Conservation (phyloP, 2,113 vertebrate genomes). For the Nyctibius bracteatus region DNA sequence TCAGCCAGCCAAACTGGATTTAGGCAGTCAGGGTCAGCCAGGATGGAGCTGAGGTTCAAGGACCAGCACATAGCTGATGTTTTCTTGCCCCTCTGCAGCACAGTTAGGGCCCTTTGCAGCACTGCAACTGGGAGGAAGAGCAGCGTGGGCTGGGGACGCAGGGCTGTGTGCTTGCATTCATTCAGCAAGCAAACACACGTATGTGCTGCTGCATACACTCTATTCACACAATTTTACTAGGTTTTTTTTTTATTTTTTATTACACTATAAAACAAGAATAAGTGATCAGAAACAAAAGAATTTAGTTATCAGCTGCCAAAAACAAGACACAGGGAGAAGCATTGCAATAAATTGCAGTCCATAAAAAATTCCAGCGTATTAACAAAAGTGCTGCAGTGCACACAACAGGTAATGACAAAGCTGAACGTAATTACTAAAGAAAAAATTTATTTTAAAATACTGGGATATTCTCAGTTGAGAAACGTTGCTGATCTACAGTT, state of each 20-base stretch:
- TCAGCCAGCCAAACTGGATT: background rate
- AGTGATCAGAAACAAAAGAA: conserved; percentile 60
- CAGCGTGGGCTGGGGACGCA: background rate
- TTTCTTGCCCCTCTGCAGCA: background rate
- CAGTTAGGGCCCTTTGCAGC: background rate
- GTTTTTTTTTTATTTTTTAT: conserved; percentile 46
- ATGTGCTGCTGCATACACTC: background rate
- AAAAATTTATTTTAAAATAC: background rate
- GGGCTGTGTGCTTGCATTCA: background rate
- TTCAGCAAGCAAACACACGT: background rate
- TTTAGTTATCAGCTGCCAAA: conserved; percentile 39
- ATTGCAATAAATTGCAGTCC: conserved; percentile 12
- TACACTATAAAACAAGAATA: conserved; percentile 37
- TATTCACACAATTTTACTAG: conserved; percentile 21
- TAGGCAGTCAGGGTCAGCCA: background rate
- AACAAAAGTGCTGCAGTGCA: background rate
- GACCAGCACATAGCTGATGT: rapidly evolving
- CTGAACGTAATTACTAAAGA: background rate
- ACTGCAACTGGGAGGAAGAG: background rate
- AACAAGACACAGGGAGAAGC: conserved; percentile 30
- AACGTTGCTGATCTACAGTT: background rate
- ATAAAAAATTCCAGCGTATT: background rate
- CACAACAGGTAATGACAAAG: conserved; percentile 11
- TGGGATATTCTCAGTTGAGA: background rate
- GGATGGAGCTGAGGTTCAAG: background rate